Base-by-base conservation (phyloP, 2,888 invertebrate species). In the Drosophila borealis region DNA sequence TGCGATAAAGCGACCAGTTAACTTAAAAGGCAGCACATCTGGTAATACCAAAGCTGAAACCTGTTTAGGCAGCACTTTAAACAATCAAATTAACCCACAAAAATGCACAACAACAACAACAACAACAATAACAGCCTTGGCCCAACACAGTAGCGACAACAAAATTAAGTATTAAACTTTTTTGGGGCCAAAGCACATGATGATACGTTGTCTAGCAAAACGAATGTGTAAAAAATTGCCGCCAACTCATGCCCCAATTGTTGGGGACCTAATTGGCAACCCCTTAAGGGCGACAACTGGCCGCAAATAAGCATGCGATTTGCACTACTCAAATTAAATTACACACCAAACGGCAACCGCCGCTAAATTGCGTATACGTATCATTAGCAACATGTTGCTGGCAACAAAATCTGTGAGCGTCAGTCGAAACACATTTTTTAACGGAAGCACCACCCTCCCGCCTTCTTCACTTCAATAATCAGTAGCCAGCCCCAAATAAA, bases 31-130 rank as follows among this genome's bases (percentile, higher is more conserved):
- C 56, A 61, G 14, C 53, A 41, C 48, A 56, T 46, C 42, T 55
- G 29, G 17, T 46, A 53, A 54, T 44, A 42, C 33, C 49, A 54
- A 44, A 66, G 9, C 25, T 25, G 49, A 84, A 81, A 81, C 80
- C 74, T 62, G 80, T 77, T 81, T 54, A 48, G 65, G 45, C 59
- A 21, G 42, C 57, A 64, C 57, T 67, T 60, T 44, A 70, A 84
- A 78, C 62, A 70, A 64, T 64, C 66, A 64, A 63, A 73, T 70
- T 77, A 86, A 86, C 87, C 78, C 64, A 80, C 70, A 75, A 79
- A 65, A 68, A 63, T 45, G 21, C 19, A 61, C 46, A 50, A 41
- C 39, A 46, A 37, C 48, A 67, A 64, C 42, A 81, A 56, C 25
- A 56, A 67, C 33, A 39, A 50, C 19, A n/a, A n/a, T n/a, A 49